Evolutionary conservation across 2,797 vertebrate genomes (phyloP), one percentile per base, ranked within the genome.

Genomic region (Vespertilio murinus): DNA sequence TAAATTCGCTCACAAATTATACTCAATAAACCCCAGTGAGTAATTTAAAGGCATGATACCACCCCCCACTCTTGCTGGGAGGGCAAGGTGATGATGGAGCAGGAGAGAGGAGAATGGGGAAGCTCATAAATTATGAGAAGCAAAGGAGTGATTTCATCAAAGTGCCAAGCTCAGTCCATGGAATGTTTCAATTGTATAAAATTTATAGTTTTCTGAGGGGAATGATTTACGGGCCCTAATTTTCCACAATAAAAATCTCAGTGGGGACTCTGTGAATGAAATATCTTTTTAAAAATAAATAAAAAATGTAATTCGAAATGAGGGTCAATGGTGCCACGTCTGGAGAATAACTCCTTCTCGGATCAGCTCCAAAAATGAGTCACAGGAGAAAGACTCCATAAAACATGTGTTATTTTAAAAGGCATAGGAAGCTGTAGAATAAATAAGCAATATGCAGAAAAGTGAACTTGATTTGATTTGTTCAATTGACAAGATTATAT

Each of bases 241-340:
- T 98, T 98, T 98, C 97, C 97, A 96, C 97, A 97, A 98, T 98
- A 98, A 98, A 98, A 98, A 98, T 77, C 97, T 98, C 98, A 98
- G 97, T 85, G 38, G 98, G 98, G 97, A 98, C 98, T 97, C 97
- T 97, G 95, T 96, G 97, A 98, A 98, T 98, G 97, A 98, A 98
- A 98, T 98, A 98, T 97, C 97, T 98, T 97, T 96, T 96, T 94
- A 93, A 97, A 97, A 98, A 98, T 97, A 98, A 98, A 97, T 97
- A 42, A 52, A 80, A 92, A 97, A 95, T 95, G 73, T 88, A 97
- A 88, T 86, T 95, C 22, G 81, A 93, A 97, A 94, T 94, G 88
- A 97, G 97, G 95, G 94, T 95, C 97, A 97, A 87, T 84, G 95
- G 96, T 97, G 93, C 95, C 96, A 96, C 18, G 95, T 95, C 96